Conservation (phyloP, 2,888 invertebrate genomes). For the Lasioglossum zephyrum region DNA sequence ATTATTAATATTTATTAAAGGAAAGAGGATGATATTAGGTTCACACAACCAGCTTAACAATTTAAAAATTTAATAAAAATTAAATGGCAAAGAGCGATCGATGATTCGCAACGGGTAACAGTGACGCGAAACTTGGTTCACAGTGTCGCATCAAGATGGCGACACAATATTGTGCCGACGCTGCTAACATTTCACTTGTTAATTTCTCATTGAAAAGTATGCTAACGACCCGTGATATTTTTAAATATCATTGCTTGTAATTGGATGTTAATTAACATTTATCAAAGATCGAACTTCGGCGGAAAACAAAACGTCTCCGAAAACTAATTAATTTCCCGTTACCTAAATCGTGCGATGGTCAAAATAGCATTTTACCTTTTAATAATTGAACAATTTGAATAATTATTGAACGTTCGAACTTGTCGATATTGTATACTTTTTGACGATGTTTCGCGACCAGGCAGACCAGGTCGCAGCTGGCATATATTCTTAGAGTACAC, state of each 20-base stretch:
- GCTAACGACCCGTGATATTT: background rate
- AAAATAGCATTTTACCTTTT: background rate
- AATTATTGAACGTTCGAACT: background rate
- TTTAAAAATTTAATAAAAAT: background rate
- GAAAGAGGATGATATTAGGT: too few relatives aligned
- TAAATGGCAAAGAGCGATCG: background rate
- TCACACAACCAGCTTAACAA: background rate
- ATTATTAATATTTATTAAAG: background rate
- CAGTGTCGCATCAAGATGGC: constrained; percentile 6
- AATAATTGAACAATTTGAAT: background rate
- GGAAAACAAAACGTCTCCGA: background rate
- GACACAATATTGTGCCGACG: constrained; percentile 13
- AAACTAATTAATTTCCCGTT: background rate
- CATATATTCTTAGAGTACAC: constrained; percentile 35
- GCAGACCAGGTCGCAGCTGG: background rate
- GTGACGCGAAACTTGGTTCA: background rate
- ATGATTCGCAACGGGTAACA: constrained; percentile 37
- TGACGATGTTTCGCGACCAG: background rate
- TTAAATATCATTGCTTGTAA: background rate
- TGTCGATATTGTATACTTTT: background rate
- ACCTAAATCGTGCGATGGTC: background rate
- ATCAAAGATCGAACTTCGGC: background rate
- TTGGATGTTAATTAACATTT: background rate
- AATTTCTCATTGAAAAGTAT: constrained; percentile 21
- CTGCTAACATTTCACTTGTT: constrained; percentile 29